A percentile compares a stretch with the other conserved stretches of the same genome.
Evolutionary conservation across 2,888 invertebrate species (phyloP).

Genomic region (Sinodicranocentrus sp.): DNA sequence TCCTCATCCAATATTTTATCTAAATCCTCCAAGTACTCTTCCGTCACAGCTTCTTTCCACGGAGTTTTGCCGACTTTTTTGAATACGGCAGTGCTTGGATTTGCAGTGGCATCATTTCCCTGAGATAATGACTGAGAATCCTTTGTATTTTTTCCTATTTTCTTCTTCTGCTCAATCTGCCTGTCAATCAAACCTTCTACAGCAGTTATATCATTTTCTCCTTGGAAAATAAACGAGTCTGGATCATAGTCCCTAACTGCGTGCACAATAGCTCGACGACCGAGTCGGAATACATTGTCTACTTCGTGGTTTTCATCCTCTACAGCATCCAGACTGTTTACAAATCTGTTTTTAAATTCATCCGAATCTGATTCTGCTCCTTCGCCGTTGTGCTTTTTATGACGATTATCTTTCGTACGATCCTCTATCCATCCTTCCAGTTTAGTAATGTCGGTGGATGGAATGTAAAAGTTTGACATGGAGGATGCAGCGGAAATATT

Average conservation of each 20-base stretch:
- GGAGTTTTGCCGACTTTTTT: conserved; percentile 8
- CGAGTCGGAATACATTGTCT: conserved; percentile 28
- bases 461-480: conserved; percentile 62
- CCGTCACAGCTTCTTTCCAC: conserved; percentile 31
- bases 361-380: background rate
- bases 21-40: conserved; percentile 23
- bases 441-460: conserved; percentile 66
- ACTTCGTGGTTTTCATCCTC: conserved; percentile 2
- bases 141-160: background rate
- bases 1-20: conserved; percentile 32
- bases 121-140: too few species aligned
- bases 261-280: conserved; percentile 50
- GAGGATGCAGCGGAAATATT: background rate
- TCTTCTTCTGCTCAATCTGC: conserved; percentile 18
- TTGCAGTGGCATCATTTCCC: background rate
- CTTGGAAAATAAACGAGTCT: conserved; percentile 49
- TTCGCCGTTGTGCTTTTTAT: background rate
- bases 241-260: conserved; percentile 58
- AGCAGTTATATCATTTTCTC: conserved; percentile 37
- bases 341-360: conserved; percentile 1
- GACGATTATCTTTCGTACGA: background rate
- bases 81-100: background rate
- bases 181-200: conserved; percentile 65
- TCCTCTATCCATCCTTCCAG: conserved; percentile 65
- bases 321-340: background rate